These are phyloP conservation scores for Muricea muricata DNA, from an alignment of 92 coral and sea anemone species.

Conservation along the genomic window DNA sequence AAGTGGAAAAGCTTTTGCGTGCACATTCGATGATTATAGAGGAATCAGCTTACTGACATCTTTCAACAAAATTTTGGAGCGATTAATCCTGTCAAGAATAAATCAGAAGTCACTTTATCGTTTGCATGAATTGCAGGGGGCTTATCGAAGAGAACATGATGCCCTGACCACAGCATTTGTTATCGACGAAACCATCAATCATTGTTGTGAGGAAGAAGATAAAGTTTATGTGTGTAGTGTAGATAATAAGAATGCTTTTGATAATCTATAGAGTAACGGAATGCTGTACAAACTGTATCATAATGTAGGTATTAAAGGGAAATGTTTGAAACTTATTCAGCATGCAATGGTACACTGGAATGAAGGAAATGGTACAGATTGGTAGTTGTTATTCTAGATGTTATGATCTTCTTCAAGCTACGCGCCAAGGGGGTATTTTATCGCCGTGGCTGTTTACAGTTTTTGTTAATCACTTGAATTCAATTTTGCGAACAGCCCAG, in stretches of 20 bases:
- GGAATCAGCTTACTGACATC: neutral
- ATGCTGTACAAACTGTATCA: neutral
- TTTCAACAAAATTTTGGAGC: neutral
- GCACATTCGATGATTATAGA: neutral
- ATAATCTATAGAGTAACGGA: too few species aligned
- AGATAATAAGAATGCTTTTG: neutral
- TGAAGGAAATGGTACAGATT: neutral
- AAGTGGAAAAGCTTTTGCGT: neutral
- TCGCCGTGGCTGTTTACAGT: too few species aligned
- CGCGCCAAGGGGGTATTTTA: too few species aligned
- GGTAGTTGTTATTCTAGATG: neutral
- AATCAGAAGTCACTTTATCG: too few species aligned
- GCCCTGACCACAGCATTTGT: neutral
- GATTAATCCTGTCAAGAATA: neutral
- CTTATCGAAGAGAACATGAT: neutral
- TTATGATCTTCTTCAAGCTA: too few species aligned
- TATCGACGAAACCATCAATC: neutral
- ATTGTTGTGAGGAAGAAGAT: neutral
- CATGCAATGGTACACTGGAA: neutral
- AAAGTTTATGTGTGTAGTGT: neutral
- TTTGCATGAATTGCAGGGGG: too few species aligned
- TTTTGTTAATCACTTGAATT: too few species aligned
- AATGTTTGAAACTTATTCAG: neutral
- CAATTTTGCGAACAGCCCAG: too few species aligned
- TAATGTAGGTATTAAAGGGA: neutral